A percentile compares a stretch with the other conserved stretches of the same genome.
Conservation (phyloP, 1,140 invertebrate species). For the Phthorimaea operculella region DNA sequence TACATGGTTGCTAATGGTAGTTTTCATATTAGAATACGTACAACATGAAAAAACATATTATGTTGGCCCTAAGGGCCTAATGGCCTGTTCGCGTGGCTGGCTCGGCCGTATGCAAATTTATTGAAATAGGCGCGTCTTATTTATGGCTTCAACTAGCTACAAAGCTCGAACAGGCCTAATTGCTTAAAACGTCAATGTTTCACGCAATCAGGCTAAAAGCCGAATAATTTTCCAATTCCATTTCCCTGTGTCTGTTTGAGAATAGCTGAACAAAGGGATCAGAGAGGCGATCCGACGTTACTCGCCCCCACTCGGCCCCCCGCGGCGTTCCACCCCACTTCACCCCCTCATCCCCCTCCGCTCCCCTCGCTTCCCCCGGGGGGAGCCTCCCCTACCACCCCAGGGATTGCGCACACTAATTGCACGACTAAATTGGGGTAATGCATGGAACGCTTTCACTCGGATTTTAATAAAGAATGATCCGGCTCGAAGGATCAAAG, state of each 20-base stretch:
- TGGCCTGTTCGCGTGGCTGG: too few relatives aligned
- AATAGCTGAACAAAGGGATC: conserved; percentile 48
- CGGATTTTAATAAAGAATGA: conserved; percentile 62
- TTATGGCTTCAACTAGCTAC: too few relatives aligned
- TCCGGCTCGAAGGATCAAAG: conserved; percentile 36
- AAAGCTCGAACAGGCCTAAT: background rate
- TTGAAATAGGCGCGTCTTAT: too few relatives aligned
- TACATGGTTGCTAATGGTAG: too few relatives aligned
- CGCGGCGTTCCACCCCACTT: conserved; percentile 7
- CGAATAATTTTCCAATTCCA: conserved; percentile 63
- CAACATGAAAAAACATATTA: too few relatives aligned
- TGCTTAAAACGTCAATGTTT: conserved; percentile 8
- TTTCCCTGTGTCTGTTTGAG: conserved; percentile 52
- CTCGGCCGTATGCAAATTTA: too few relatives aligned
- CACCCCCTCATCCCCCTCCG: too few relatives aligned
- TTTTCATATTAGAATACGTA: too few relatives aligned
- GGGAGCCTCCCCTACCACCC: conserved; percentile 29
- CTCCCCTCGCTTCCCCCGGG: conserved; percentile 21
- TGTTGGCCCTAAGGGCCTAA: too few relatives aligned
- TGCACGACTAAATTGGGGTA: conserved; percentile 62
- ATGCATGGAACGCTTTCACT: conserved; percentile 49
- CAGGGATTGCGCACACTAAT: conserved; percentile 57
- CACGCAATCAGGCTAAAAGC: conserved; percentile 60
- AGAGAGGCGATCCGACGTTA: conserved; percentile 35
- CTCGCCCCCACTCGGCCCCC: conserved; percentile 17